phyloP scores from a whole-genome alignment of 2,113 vertebrate genomes.

The Hyperopisus bebe region DNA sequence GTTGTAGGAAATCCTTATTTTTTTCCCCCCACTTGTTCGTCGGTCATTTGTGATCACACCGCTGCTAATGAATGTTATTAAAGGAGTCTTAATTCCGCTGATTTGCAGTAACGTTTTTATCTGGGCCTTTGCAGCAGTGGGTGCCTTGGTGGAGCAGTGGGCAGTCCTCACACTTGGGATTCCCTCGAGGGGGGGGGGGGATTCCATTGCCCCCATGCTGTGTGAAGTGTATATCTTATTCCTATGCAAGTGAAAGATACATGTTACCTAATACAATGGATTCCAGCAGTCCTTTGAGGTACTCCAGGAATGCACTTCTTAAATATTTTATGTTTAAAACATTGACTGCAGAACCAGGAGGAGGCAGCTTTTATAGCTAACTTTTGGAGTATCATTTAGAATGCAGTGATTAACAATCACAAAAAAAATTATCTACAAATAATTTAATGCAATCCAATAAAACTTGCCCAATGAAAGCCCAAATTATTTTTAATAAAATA shows the following conservation, averaged over 20 bases:
- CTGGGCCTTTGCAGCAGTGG: background rate
- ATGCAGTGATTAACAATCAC: background rate
- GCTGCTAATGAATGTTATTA: slow-evolving; percentile 2
- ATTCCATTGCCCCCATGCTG: background rate
- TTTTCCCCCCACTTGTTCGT: background rate
- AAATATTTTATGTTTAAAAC: background rate
- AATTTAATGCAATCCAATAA: background rate
- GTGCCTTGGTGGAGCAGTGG: background rate
- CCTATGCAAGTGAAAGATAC: background rate
- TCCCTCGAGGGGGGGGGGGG: background rate
- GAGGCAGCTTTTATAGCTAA: background rate
- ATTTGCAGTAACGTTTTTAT: background rate
- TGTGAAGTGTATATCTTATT: background rate
- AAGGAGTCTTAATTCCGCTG: background rate
- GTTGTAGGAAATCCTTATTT: background rate
- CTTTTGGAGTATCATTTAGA: background rate
- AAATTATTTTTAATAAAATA: background rate
- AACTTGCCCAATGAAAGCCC: background rate
- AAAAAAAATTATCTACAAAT: background rate
- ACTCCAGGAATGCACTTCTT: background rate
- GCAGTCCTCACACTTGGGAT: background rate
- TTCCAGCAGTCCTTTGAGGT: background rate
- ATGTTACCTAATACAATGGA: background rate
- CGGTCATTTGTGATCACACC: background rate
- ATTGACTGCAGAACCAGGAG: background rate